phyloP scores from a whole-genome alignment of 2,888 invertebrate species.

The Glyphotaelius pellucidus region DNA sequence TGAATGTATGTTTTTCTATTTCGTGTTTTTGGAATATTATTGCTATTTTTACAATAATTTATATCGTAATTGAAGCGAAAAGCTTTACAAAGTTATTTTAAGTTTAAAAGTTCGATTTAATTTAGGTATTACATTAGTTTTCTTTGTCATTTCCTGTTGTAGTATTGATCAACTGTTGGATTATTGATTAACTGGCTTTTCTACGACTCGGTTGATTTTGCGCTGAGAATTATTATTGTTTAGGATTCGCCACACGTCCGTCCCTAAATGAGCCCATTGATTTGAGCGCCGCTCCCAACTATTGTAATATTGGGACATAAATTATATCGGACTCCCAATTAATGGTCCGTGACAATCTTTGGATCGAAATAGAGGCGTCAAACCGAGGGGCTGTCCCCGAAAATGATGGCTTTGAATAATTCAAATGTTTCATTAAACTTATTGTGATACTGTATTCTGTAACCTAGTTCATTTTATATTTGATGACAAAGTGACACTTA shows the following conservation, averaged over 20 bases:
- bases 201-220: background rate
- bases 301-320: conserved; percentile 61
- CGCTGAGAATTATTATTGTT: conserved; percentile 25
- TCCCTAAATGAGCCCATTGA: conserved; percentile 62
- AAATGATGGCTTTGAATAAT: conserved; percentile 3
- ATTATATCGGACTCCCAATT: conserved; percentile 64
- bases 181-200: background rate
- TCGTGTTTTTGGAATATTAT: too few relatives aligned
- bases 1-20: too few relatives aligned
- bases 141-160: background rate
- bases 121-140: background rate
- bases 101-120: too few relatives aligned
- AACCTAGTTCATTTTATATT: background rate
- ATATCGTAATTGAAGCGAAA: too few relatives aligned
- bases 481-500: background rate
- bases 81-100: too few relatives aligned
- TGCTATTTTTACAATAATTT: too few relatives aligned
- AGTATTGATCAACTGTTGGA: too few relatives aligned
- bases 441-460: background rate
- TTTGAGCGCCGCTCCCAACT: conserved; percentile 61
- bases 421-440: background rate
- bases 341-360: conserved; percentile 63
- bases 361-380: conserved; percentile 27
- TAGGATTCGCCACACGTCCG: conserved; percentile 55
- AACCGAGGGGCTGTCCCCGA: conserved; percentile 1